These are phyloP conservation scores for Glandiceps talaboti DNA, from an alignment of 53 echinoderm and acorn worm species.

Conservation along the genomic window DNA sequence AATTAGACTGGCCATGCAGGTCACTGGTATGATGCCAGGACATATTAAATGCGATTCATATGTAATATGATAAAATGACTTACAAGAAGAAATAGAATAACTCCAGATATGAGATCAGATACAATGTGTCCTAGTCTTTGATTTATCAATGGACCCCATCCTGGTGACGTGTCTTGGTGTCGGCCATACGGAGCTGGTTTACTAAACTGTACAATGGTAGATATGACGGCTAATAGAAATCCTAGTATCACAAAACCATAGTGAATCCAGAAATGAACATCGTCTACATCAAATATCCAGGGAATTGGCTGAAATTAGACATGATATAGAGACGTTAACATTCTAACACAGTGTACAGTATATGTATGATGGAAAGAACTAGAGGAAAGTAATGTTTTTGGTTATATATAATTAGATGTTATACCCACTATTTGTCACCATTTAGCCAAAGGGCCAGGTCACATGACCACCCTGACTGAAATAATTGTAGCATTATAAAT, in stretches of 20 bases:
- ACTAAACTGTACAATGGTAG: slow-evolving; percentile 17
- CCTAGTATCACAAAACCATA: slow-evolving; percentile 30
- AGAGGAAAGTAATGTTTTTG: too few relatives aligned
- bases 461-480: too few relatives aligned
- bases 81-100: slow-evolving; percentile 20
- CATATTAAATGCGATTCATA: too few relatives aligned
- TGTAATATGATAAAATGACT: too few relatives aligned
- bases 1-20: too few relatives aligned
- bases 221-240: slow-evolving; percentile 12
- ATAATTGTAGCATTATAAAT: too few relatives aligned
- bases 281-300: slow-evolving; percentile 22
- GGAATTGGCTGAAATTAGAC: slow-evolving; percentile 30
- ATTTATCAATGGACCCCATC: slow-evolving; percentile 6
- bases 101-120: slow-evolving; percentile 19
- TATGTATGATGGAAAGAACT: background rate
- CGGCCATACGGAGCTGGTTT: slow-evolving; percentile 25
- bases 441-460: too few relatives aligned
- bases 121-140: slow-evolving; percentile 22
- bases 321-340: background rate
- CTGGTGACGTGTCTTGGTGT: slow-evolving; percentile 9
- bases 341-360: background rate
- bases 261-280: slow-evolving; percentile 22
- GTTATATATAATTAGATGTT: too few relatives aligned
- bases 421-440: too few relatives aligned
- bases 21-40: too few relatives aligned